These are phyloP conservation scores for Protosalanx chinensis DNA, from an alignment of 2,797 vertebrate genomes.

Conservation along the genomic window DNA sequence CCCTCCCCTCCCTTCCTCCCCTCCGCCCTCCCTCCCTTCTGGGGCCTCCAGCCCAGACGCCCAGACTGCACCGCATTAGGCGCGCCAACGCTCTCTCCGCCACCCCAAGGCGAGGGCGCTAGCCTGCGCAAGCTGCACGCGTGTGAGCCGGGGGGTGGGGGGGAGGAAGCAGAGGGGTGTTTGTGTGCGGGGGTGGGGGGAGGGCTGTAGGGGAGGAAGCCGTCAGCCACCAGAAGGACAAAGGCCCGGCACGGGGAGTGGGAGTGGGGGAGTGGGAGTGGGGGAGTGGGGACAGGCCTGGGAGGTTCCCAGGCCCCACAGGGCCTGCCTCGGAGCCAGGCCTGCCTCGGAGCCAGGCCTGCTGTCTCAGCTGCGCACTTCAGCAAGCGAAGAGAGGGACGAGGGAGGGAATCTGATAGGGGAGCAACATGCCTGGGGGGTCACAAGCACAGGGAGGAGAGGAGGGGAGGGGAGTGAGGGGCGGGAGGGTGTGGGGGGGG, in stretches of 20 bases:
- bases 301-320: background rate
- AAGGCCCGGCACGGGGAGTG: background rate
- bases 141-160: background rate
- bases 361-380: background rate
- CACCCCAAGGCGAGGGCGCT: background rate
- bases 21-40: no score
- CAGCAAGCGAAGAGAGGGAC: background rate
- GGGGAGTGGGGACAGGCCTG: background rate
- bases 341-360: background rate
- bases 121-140: background rate
- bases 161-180: background rate
- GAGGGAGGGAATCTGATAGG: constrained; percentile 8
- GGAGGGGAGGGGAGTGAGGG: constrained; percentile 3
- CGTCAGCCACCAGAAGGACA: background rate
- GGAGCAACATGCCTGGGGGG: background rate
- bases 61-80: background rate
- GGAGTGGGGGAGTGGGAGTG: no score
- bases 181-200: background rate
- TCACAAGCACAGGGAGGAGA: background rate
- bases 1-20: no score
- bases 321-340: background rate
- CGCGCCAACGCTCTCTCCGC: background rate
- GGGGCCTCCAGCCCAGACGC: background rate
- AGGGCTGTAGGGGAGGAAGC: background rate
- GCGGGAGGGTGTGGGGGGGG: background rate